These are phyloP conservation scores for Thysanoteuthis rhombus DNA, from an alignment of 2,888 invertebrate species.

Conservation along the genomic window DNA sequence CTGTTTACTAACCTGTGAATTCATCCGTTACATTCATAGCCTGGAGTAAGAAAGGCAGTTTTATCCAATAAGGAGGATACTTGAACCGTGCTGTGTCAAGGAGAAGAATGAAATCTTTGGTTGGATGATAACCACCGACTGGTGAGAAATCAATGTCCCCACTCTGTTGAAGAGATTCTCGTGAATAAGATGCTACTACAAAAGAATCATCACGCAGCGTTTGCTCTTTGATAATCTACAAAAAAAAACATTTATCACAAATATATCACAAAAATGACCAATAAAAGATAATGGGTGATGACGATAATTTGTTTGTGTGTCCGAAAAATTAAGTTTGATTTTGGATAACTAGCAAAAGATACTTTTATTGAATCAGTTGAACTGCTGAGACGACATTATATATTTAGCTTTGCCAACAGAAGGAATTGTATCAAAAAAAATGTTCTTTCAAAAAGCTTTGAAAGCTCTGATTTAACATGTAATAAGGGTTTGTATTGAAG, in stretches of 20 bases:
- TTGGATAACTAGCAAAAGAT: too few species aligned
- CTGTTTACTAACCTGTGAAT: constrained; percentile 45
- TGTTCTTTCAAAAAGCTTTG: too few species aligned
- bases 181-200: constrained; percentile 62
- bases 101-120: constrained; percentile 54
- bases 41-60: constrained; percentile 49
- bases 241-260: background rate
- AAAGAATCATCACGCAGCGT: constrained; percentile 49
- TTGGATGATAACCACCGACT: constrained; percentile 59
- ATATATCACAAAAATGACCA: too few species aligned
- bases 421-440: too few species aligned
- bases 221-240: constrained; percentile 38
- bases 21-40: constrained; percentile 56
- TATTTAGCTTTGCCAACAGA: too few species aligned
- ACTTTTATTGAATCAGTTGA: too few species aligned
- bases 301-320: too few species aligned
- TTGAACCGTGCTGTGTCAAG: constrained; percentile 66
- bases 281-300: too few species aligned
- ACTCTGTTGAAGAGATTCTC: constrained; percentile 59
- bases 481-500: too few species aligned
- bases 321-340: too few species aligned
- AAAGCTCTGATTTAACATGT: too few species aligned
- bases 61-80: constrained; percentile 65
- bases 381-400: too few species aligned
- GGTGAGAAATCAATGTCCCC: constrained; percentile 61